phyloP scores from a whole-genome alignment of 2,888 invertebrate genomes.

The Noctua comes region DNA sequence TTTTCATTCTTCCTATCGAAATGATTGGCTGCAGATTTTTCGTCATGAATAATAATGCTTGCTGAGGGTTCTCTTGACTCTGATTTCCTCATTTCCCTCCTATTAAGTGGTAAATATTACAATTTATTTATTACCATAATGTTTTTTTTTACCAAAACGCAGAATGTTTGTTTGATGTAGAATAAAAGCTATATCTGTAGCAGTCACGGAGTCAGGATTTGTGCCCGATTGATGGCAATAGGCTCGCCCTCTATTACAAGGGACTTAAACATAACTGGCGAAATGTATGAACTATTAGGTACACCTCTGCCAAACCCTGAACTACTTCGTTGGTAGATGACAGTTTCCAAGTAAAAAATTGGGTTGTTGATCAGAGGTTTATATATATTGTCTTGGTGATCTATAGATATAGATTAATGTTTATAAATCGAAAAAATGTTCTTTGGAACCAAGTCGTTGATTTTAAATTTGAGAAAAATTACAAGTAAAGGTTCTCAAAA shows the following conservation, averaged over 20 bases:
- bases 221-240: no score
- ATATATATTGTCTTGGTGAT: not conserved
- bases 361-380: not conserved
- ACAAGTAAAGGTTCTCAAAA: not conserved
- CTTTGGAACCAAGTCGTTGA: not conserved
- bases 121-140: no score
- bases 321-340: not conserved
- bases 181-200: no score
- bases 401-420: not conserved
- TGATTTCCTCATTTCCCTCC: not conserved
- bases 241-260: no score
- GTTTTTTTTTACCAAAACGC: no score
- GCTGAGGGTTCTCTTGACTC: not conserved
- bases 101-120: no score
- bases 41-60: not conserved
- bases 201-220: no score
- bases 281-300: no score
- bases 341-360: not conserved
- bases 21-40: not conserved
- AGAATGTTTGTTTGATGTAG: no score
- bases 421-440: not conserved
- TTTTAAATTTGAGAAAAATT: not conserved
- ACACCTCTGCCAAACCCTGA: no score
- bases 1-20: conserved; percentile 24
- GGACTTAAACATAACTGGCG: no score